Conservation (phyloP, 2,888 invertebrate species). For the Aphelenchoides bicaudatus region DNA sequence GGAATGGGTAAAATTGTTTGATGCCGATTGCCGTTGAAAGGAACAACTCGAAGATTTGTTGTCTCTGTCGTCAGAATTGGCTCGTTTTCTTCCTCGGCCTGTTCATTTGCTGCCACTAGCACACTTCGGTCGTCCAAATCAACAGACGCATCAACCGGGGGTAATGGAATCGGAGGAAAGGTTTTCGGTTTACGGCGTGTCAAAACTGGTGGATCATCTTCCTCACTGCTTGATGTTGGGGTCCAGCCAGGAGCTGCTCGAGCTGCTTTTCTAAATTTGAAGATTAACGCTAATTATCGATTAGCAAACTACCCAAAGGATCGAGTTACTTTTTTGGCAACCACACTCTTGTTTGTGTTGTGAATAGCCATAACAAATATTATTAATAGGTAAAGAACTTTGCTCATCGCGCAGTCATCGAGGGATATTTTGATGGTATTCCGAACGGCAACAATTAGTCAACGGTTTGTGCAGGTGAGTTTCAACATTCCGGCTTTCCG, state of each 20-base stretch:
- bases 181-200: not conserved
- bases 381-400: too few relatives aligned
- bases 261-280: not conserved
- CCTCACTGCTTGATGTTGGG: not conserved
- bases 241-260: conserved; percentile 18
- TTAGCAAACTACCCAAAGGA: too few relatives aligned
- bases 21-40: not conserved
- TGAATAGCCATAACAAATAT: too few relatives aligned
- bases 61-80: conserved; percentile 11
- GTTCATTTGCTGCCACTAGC: not conserved
- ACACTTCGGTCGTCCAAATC: conserved; percentile 13
- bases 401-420: too few relatives aligned
- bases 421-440: too few relatives aligned
- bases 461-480: too few relatives aligned
- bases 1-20: conserved; percentile 9
- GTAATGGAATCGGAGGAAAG: conserved; percentile 8
- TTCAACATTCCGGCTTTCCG: too few relatives aligned
- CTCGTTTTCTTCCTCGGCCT: not conserved
- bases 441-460: too few relatives aligned
- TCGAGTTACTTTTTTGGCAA: too few relatives aligned
- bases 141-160: conserved; percentile 13
- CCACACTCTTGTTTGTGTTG: too few relatives aligned
- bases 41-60: conserved; percentile 9
- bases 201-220: not conserved
- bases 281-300: not conserved